Conservation (phyloP, 2,888 invertebrate species). For the Drosophila paranaensis region DNA sequence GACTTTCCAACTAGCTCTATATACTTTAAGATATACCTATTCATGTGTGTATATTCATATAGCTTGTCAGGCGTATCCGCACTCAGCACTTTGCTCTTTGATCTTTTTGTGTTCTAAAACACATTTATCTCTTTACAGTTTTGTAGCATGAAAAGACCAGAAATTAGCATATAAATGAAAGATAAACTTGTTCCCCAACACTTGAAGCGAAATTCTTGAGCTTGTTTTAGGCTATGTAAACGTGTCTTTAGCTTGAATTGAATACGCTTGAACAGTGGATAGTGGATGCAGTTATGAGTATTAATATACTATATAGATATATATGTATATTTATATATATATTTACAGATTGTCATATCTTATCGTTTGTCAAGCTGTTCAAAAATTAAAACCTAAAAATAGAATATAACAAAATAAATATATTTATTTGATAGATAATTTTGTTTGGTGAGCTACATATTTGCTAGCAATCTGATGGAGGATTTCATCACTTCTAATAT, state of each 20-base stretch:
- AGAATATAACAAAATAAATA: background rate
- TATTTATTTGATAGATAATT: background rate
- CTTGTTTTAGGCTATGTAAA: slow-evolving; percentile 3
- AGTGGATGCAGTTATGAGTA: background rate
- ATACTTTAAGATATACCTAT: background rate
- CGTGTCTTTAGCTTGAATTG: background rate
- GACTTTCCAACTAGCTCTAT: too few relatives aligned
- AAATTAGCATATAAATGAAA: slow-evolving; percentile 7
- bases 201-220: slow-evolving; percentile 1
- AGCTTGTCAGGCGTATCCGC: background rate
- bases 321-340: background rate
- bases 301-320: background rate
- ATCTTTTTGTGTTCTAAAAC: background rate
- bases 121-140: background rate
- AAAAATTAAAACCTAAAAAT: background rate
- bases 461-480: background rate
- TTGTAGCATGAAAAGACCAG: background rate
- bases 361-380: background rate
- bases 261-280: background rate
- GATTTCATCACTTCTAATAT: background rate
- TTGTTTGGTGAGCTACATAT: background rate
- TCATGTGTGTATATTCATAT: background rate
- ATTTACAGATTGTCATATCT: slow-evolving; percentile 5
- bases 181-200: slow-evolving; percentile 6
- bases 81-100: background rate